phyloP scores from a whole-genome alignment of 1,140 invertebrate species.

The Hylaeus volcanicus region DNA sequence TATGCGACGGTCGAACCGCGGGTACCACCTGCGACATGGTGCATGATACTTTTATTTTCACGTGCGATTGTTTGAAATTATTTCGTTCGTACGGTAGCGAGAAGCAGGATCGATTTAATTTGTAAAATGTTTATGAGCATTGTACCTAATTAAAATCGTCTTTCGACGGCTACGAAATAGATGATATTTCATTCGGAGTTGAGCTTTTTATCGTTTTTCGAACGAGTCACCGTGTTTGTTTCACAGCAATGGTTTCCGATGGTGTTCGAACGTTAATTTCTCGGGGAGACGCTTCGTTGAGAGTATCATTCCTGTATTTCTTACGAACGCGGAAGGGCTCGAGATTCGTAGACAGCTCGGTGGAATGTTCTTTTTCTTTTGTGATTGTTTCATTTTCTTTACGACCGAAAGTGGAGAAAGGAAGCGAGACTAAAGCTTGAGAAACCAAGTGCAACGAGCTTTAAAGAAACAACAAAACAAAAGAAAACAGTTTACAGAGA shows the following conservation, averaged over 20 bases:
- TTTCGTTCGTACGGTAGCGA: background rate
- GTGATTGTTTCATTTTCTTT: too few relatives aligned
- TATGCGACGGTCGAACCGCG: background rate
- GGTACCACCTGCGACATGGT: background rate
- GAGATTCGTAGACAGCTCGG: background rate
- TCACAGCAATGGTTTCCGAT: background rate
- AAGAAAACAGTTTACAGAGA: background rate
- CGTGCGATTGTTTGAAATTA: background rate
- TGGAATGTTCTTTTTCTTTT: background rate
- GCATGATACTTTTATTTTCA: background rate
- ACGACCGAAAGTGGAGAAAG: background rate
- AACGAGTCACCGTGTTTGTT: too few relatives aligned
- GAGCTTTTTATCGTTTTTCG: background rate
- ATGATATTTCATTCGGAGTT: background rate
- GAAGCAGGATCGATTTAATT: background rate
- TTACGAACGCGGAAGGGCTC: background rate
- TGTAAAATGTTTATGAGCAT: constrained; percentile 9
- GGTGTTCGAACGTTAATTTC: background rate
- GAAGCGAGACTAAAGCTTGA: background rate
- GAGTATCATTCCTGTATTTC: too few relatives aligned
- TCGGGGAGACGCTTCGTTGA: too few relatives aligned
- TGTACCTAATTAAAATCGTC: constrained; percentile 10
- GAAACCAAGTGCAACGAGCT: constrained; percentile 6
- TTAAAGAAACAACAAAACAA: background rate
- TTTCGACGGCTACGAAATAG: background rate